Evolutionary conservation across 2,113 vertebrate genomes (phyloP), one percentile per base, ranked within the genome.

Genomic region (Aviceda subcristata): DNA sequence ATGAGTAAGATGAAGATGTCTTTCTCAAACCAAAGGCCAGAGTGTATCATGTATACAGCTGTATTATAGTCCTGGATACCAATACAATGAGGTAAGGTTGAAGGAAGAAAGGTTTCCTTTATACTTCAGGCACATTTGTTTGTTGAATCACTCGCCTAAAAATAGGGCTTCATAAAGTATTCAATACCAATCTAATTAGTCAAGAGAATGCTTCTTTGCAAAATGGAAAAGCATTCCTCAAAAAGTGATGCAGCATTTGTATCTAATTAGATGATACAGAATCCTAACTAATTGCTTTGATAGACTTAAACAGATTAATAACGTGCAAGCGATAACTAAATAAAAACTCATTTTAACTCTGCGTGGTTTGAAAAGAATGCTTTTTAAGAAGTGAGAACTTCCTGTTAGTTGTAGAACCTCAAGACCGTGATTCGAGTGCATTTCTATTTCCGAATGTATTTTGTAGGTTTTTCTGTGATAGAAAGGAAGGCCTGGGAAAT

Each of bases 111-210:
- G 77, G 63, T 91, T 90, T 68, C 74, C 53, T 92, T 50, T 83
- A 12, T 67, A 7, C 91, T 63, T 84, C 3, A 53, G 77, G 83
- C 69, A 59, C 76, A 67, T 91, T 86, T 79, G 74, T 92, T 94
- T 91, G 76, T 92, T 95, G 94, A 95, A 59, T 92, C 88, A 71
- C 50, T 88, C 19, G 2, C 88, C 73, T 78, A 67, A 95, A 96
- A 97, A 95, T 84, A 93, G 68, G 15, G 51, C 59, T 90, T 92
- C 60, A 59, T 73, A 6, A 96, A 94, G 66, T 53, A 73, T 92
- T 96, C 91, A 86, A n/a, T 85, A 76, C 51, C 76, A 45, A 77
- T 94, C 83, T 75, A 57, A 96, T 97, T 93, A 94, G 90, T 24
- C 63, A 79, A 67, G 86, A 93, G 72, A 92, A 90, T 24, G 43